Conservation (phyloP, 1,140 invertebrate genomes). For the Microplitis mediator region DNA sequence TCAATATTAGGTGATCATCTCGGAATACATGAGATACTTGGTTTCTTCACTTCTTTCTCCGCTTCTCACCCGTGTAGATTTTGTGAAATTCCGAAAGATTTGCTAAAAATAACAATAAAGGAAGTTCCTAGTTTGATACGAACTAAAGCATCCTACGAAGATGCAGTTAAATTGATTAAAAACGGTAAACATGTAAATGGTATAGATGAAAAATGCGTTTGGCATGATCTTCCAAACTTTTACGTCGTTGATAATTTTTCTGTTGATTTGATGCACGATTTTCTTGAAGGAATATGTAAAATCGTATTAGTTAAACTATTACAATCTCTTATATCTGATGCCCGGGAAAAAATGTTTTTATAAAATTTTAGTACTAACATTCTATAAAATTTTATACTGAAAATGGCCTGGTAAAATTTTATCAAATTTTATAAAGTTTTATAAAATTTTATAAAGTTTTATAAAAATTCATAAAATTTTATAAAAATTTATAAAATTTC, state of each 20-base stretch:
- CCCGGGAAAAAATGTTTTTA: no score
- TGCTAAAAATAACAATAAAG: background rate
- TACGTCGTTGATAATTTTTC: conserved; percentile 8
- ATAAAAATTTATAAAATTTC: no score
- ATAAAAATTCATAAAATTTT: no score
- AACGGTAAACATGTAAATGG: background rate
- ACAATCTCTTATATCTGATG: background rate
- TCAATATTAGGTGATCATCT: conserved; percentile 13
- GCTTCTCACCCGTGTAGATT: background rate
- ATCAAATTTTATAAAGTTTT: no score
- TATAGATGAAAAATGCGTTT: conserved; percentile 4
- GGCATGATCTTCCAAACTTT: background rate
- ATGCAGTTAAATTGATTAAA: background rate
- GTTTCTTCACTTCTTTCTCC: conserved; percentile 1
- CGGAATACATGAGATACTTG: background rate
- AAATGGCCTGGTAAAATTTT: no score
- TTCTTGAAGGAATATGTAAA: conserved; percentile 8
- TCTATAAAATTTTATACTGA: no score
- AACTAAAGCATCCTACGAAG: background rate
- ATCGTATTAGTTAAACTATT: background rate
- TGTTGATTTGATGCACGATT: conserved; percentile 20
- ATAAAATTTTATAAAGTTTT: no score
- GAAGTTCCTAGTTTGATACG: background rate
- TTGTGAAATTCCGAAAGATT: background rate
- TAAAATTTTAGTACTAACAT: no score